Base-by-base conservation (phyloP, 2,113 vertebrate genomes). In the Aegotheles bennettii region DNA sequence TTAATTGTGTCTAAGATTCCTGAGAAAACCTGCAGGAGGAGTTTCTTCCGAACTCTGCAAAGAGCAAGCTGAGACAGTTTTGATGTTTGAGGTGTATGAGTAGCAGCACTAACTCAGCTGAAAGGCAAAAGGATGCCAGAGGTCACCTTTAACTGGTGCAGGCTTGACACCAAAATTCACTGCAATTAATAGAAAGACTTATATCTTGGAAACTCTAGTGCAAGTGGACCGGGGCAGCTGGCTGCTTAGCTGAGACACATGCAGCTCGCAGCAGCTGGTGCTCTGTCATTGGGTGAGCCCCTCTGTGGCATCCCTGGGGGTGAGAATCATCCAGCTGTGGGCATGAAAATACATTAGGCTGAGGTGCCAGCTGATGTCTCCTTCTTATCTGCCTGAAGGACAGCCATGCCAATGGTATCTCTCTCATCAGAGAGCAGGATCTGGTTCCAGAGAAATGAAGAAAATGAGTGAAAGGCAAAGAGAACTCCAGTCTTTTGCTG, bases 201-300 rank as follows among this genome's bases (percentile, higher is more conserved):
- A 29, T 10, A 14, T 50, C 26, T 54, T 4, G 6, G 68, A 51
- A 91, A 11, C 18, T 17, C 23, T n/a, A 16, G 6, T 9, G 7
- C 7, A n/a, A 60, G n/a, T 5, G 0, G 19, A 11, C 3, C 45
- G 59, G 31, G 38, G n/a, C 17, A 60, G 28, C 47, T 79, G 48
- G 5, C 54, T 93, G 45, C 16, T 40, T 57, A 45, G 28, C 15
- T 43, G 54, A 65, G 50, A 43, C 11, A 11, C 2, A 0, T 10
- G 43, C 4, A 81, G 26, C 5, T 50, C 1, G 0, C 38, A 40
- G 67, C 33, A 76, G 7, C 9, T 71, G 45, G 13, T 1, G 5
- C 3, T 69, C 5, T 0, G 0, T 64, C 0, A 0, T 20, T 45
- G 26, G 6, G 7, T 81, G 16, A 83, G 18, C 36, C 53, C 31